Evolutionary conservation across 2,113 vertebrate genomes (phyloP), one percentile per base, ranked within the genome.

Genomic region (Lagopus muta): DNA sequence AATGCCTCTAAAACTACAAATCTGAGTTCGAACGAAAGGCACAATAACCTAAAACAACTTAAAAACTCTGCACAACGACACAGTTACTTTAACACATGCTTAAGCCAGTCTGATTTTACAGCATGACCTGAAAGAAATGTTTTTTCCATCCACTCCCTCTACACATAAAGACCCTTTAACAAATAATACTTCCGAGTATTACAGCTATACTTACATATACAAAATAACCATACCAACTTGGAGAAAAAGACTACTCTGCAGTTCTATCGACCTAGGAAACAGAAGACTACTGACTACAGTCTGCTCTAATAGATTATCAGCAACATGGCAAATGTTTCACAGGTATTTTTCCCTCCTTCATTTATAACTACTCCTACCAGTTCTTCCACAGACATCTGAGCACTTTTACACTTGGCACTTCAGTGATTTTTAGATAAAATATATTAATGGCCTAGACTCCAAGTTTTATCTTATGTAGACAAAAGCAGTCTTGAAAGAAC

Each of bases 391-490:
- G 27, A 22, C 21, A 48, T 47, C 47, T 22, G 47, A 48, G 47
- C n/a, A 71, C 81, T 75, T 95, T 88, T 74, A 67, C 32, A 81
- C 47, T 80, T 42, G 52, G 36, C 32, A 71, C 84, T 88, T 92
- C 32, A 60, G 2, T 24, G 34, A 71, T 67, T 90, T 74, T 71
- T 32, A 81, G 24, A 73, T 18, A 55, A 92, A 74, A 60, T 78
- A 81, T 12, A 81, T 34, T 34, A 90, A 90, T 36, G 24, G 58
- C 22, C 88, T 72, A 45, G 22, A 54, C 34, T 50, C 40, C 8
- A 27, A 88, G 45, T 57, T 16, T 24, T 15, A 61, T n/a, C 27
- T 74, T 50, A 69, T 43, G 64, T 38, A 82, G 34, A 52, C 67
- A 69, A 82, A 92, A 79, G 60, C 24, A 80, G 62, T 5, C n/a